A percentile compares a stretch with the other conserved stretches of the same genome.
phyloP scores from a whole-genome alignment of 2,113 vertebrate genomes.

The Mesitornis unicolor region DNA sequence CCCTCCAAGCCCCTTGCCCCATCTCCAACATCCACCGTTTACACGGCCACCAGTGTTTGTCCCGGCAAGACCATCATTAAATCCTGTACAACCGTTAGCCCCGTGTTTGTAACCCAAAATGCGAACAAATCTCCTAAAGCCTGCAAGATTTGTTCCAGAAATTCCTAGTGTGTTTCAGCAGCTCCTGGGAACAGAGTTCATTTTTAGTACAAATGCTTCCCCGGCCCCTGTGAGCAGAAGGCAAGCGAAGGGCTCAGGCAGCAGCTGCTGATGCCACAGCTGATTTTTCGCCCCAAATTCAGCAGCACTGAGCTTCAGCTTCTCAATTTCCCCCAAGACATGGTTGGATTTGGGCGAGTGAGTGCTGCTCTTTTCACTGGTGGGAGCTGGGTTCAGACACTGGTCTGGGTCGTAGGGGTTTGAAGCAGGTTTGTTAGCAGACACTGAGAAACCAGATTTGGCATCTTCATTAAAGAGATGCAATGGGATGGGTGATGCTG shows the following conservation, averaged over 20 bases:
- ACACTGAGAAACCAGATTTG: fast-evolving
- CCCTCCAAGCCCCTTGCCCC: too few relatives aligned
- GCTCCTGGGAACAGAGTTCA: neutral
- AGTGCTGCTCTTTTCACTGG: neutral
- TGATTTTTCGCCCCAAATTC: neutral
- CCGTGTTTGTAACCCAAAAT: neutral
- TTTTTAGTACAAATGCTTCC: neutral
- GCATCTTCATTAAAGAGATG: too few relatives aligned
- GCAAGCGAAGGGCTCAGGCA: neutral
- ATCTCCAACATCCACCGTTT: too few relatives aligned
- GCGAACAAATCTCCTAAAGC: neutral
- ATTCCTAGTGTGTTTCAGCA: neutral
- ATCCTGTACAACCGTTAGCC: fast-evolving
- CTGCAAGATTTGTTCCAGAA: neutral
- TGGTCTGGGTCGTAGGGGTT: neutral
- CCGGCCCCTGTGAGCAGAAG: neutral
- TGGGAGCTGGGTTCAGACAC: neutral
- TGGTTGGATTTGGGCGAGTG: neutral
- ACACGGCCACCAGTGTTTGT: too few relatives aligned
- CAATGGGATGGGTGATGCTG: fast-evolving
- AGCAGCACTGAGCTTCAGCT: neutral
- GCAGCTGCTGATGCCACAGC: neutral
- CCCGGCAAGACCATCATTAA: fast-evolving
- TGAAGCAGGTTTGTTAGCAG: neutral
- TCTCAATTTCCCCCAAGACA: neutral